Base-by-base conservation (phyloP, 2,113 vertebrate species). In the Indri indri region DNA sequence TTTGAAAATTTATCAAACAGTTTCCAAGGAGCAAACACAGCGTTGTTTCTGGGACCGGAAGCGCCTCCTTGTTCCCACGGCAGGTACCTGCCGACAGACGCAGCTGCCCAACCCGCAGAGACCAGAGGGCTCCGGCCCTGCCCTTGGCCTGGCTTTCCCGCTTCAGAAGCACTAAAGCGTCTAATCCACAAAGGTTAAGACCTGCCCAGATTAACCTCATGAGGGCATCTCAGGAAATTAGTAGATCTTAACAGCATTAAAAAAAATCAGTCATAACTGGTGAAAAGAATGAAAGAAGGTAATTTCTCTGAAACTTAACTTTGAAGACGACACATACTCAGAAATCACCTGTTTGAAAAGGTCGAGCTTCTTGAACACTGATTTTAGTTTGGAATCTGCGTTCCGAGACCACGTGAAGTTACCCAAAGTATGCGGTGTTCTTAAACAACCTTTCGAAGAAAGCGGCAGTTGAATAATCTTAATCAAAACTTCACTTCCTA, bases 121-220 rank as follows among this genome's bases (percentile, higher is more conserved):
- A 85, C 70, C 37, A 45, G 6, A 86, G 90, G 12, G 83, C 83
- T 96, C 57, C 92, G 89, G 97, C 59, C 92, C 88, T 97, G 76
- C 32, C 88, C 52, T 76, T 92, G 95, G n/a, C n/a, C 79, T 94
- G 87, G 88, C 45, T 73, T 96, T 88, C 70, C 47, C 3, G n/a
- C n/a, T 61, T 27, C 52, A 95, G 91, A 96, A 88, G 82, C 17
- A 50, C 45, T 93, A 91, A 94, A 91, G 97, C 92, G 94, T 98
- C 97, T 84, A 61, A 91, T 86, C 52, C 40, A 66, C 45, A 52
- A 86, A 82, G 42, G 85, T 82, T 94, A 91, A 94, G 66, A 45
- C 18, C 86, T 37, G 4, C 14, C 32, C 1, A 47, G 10, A 81
- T 82, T 34, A 80, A 92, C 42, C 66, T 87, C 14, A 79, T 34